These are phyloP conservation scores for Microtus richardsoni DNA, from an alignment of 2,113 vertebrate species.

Conservation along the genomic window DNA sequence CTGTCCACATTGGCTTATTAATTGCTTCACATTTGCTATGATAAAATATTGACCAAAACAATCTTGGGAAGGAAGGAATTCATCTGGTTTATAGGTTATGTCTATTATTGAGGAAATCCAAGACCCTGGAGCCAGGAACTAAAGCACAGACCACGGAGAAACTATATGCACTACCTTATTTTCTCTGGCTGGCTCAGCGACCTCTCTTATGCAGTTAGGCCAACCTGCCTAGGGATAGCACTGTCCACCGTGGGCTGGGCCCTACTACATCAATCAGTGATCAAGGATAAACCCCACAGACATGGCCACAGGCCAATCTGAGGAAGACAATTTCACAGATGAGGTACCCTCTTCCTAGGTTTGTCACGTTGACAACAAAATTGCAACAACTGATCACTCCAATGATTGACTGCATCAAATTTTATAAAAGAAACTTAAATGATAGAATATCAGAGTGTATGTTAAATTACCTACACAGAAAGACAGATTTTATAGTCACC, in stretches of 20 bases:
- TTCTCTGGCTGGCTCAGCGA: background rate
- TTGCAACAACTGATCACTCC: background rate
- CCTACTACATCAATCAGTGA: too few relatives aligned
- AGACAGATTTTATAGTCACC: background rate
- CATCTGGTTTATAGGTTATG: background rate
- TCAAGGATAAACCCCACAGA: background rate
- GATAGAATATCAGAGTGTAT: background rate
- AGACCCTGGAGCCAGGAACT: background rate
- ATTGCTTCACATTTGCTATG: background rate
- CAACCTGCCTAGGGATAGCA: background rate
- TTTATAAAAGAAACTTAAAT: background rate
- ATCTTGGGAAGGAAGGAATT: background rate
- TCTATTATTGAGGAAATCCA: background rate
- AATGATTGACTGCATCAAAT: background rate
- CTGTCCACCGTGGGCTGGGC: background rate
- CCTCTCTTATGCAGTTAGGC: background rate
- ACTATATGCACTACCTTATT: background rate
- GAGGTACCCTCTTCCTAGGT: background rate
- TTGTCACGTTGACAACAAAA: background rate
- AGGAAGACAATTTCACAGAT: background rate
- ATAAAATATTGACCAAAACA: background rate
- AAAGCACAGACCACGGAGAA: background rate
- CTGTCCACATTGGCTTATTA: background rate
- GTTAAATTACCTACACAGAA: background rate
- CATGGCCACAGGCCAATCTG: background rate